A percentile compares a stretch with the other conserved stretches of the same genome.
These are phyloP conservation scores for Thalpophila matura DNA, from an alignment of 2,888 invertebrate genomes.

Conservation along the genomic window DNA sequence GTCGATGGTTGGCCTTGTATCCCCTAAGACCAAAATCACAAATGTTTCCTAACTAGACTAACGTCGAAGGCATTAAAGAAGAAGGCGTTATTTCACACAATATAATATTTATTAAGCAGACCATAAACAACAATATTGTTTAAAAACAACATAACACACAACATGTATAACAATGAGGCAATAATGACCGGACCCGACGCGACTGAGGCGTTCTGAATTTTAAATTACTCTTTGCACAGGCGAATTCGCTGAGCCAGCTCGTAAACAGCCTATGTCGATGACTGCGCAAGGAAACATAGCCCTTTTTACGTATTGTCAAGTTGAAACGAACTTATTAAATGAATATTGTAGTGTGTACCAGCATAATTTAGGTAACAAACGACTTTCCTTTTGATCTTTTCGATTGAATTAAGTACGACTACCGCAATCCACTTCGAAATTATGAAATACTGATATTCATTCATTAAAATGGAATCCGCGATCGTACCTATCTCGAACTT, in stretches of 20 bases:
- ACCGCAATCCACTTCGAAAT: not conserved
- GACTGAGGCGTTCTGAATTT: slow-evolving; percentile 84
- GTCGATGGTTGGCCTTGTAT: not conserved
- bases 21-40: slow-evolving; percentile 10
- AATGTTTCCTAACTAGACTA: not conserved
- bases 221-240: slow-evolving; percentile 86
- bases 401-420: not conserved
- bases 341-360: slow-evolving; percentile 1
- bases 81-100: not conserved
- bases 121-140: slow-evolving; percentile 49
- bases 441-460: slow-evolving; percentile 19
- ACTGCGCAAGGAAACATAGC: slow-evolving; percentile 53
- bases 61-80: not conserved
- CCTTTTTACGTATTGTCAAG: slow-evolving; percentile 48
- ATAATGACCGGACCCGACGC: slow-evolving; percentile 79
- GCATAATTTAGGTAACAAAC: not conserved
- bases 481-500: slow-evolving; percentile 37
- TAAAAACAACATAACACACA: slow-evolving; percentile 58
- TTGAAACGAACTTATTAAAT: slow-evolving; percentile 15
- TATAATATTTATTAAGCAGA: slow-evolving; percentile 19
- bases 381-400: not conserved
- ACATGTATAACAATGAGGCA: slow-evolving; percentile 74
- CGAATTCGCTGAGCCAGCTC: slow-evolving; percentile 81
- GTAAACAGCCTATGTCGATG: slow-evolving; percentile 74
- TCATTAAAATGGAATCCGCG: slow-evolving; percentile 42